Evolutionary conservation across 2,113 vertebrate genomes (phyloP).

Genomic region (Diglossa brunneiventris): DNA sequence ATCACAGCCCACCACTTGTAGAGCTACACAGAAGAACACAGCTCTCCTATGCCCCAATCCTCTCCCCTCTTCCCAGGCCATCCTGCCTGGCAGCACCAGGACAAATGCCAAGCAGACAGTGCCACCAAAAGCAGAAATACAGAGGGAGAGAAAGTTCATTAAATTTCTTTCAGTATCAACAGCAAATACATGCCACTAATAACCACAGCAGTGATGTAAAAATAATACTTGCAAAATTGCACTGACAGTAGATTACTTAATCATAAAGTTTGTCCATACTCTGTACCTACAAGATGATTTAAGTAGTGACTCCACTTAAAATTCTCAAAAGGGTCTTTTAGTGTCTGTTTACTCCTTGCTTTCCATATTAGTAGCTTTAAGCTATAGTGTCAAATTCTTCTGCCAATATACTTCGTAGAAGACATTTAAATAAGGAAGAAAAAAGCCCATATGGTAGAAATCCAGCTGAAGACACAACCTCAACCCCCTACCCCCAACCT

Average conservation of each 20-base stretch:
- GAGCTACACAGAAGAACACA: not conserved
- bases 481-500: not conserved
- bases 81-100: not conserved
- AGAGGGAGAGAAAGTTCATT: not conserved
- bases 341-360: not conserved
- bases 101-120: not conserved
- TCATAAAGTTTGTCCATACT: not conserved
- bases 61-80: not conserved
- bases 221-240: slow-evolving; percentile 29
- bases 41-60: not conserved
- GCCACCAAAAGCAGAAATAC: not conserved
- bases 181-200: not conserved
- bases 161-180: not conserved
- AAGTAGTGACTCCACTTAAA: not conserved
- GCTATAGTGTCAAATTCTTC: not conserved
- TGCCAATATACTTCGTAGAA: not conserved
- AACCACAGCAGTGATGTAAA: not conserved
- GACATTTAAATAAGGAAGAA: not conserved
- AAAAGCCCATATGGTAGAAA: not conserved
- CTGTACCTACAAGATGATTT: not conserved
- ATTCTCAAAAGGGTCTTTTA: not conserved
- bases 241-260: not conserved
- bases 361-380: not conserved
- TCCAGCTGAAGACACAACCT: not conserved
- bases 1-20: not conserved